Evolutionary conservation across 2,113 vertebrate species (phyloP).

Genomic region (Gallinago paraguaiae): DNA sequence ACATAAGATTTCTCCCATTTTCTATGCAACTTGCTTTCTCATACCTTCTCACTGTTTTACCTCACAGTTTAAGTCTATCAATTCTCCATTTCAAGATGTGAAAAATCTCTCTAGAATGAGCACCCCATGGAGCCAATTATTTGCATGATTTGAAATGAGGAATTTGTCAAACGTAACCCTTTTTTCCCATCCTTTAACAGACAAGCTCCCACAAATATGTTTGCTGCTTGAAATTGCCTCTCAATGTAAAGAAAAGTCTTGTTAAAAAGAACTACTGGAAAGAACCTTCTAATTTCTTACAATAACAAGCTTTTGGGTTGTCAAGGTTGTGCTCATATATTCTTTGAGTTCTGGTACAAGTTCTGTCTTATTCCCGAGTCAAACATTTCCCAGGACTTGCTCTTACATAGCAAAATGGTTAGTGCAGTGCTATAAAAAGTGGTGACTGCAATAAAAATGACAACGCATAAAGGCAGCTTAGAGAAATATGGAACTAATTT

Average conservation of each 20-base stretch:
- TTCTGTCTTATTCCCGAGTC: neutral
- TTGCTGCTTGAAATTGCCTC: neutral
- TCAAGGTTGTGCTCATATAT: neutral
- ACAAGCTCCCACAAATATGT: constrained; percentile 10
- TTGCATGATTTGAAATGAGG: constrained; percentile 58
- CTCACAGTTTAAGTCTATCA: neutral
- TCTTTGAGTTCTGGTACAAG: neutral
- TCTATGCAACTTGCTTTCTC: neutral
- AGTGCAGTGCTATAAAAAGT: neutral
- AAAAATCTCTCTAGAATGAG: constrained; percentile 38
- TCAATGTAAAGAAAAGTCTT: neutral
- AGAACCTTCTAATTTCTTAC: neutral
- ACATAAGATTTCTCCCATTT: neutral
- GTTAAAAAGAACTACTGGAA: constrained; percentile 3
- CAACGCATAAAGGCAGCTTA: neutral
- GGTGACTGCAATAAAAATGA: neutral
- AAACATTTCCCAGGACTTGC: constrained; percentile 1
- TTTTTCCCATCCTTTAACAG: constrained; percentile 10
- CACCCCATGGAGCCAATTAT: constrained; percentile 49
- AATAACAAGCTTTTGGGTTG: neutral
- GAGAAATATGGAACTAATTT: constrained; percentile 40
- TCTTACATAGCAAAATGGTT: neutral
- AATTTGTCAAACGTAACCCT: constrained; percentile 38
- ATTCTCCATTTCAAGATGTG: neutral
- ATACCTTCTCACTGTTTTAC: neutral